These are phyloP conservation scores for Centruroides vittatus DNA, from an alignment of 1,140 invertebrate genomes.

Conservation along the genomic window DNA sequence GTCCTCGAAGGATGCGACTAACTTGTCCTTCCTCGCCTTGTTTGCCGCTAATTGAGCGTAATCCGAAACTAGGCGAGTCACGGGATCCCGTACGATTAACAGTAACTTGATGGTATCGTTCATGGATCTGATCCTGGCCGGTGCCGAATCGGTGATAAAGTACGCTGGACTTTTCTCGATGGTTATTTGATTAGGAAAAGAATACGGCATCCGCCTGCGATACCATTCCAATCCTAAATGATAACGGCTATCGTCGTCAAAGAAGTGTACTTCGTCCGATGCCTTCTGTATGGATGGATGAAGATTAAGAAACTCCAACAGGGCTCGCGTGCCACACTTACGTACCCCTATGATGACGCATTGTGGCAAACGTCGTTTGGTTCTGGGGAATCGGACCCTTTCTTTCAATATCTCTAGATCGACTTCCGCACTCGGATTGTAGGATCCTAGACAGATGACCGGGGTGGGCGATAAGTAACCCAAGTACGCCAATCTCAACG, in stretches of 20 bases:
- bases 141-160: conserved; percentile 26
- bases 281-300: conserved; percentile 33
- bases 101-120: conserved; percentile 36
- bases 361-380: conserved; percentile 27
- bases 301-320: conserved; percentile 33
- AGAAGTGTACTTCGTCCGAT: conserved; percentile 33
- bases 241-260: conserved; percentile 32
- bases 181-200: conserved; percentile 31
- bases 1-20: conserved; percentile 49
- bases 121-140: conserved; percentile 33
- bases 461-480: conserved; percentile 1
- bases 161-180: conserved; percentile 38
- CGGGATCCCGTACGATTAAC: conserved; percentile 40
- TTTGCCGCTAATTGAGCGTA: conserved; percentile 31
- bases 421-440: conserved; percentile 2
- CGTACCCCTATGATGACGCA: conserved; percentile 36
- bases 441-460: conserved; percentile 9
- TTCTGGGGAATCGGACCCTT: conserved; percentile 11
- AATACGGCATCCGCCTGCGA: conserved; percentile 35
- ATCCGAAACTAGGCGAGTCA: conserved; percentile 40
- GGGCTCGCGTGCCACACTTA: conserved; percentile 33
- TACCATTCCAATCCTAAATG: conserved; percentile 32
- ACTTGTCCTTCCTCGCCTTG: conserved; percentile 13
- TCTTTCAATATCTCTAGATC: conserved; percentile 8
- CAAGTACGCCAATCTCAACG: conserved; percentile 12